Evolutionary conservation across 1,140 invertebrate genomes (phyloP).

Genomic region (Temnothorax nylanderi): DNA sequence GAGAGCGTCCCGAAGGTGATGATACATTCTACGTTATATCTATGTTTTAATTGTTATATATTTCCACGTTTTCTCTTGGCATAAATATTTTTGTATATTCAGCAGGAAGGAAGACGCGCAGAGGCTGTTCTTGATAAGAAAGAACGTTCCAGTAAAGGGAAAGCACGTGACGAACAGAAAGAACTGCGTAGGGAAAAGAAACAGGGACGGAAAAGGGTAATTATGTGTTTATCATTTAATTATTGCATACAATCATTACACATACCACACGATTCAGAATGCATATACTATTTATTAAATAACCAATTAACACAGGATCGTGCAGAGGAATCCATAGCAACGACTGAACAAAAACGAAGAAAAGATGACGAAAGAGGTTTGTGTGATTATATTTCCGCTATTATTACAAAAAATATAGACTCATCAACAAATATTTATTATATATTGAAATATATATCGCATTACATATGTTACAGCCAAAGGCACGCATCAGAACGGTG

Average conservation of each 20-base stretch:
- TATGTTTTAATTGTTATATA: constrained; percentile 4
- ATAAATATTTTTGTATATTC: constrained; percentile 22
- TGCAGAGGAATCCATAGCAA: constrained; percentile 87
- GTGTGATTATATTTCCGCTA: constrained; percentile 65
- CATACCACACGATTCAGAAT: neutral
- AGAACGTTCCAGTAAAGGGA: constrained; percentile 88
- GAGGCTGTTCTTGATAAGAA: constrained; percentile 88
- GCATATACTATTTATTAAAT: neutral
- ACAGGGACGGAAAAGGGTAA: constrained; percentile 90
- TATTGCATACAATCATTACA: neutral
- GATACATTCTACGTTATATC: constrained; percentile 79
- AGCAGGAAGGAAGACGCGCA: constrained; percentile 86
- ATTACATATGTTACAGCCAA: constrained; percentile 80
- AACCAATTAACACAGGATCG: constrained; percentile 86
- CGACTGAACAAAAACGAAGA: constrained; percentile 90
- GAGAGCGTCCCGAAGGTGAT: constrained; percentile 92
- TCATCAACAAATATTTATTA: constrained; percentile 9
- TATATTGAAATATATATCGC: constrained; percentile 45
- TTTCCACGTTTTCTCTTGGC: neutral
- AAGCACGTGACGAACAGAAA: constrained; percentile 88
- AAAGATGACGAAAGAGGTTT: constrained; percentile 92
- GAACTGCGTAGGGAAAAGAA: constrained; percentile 92
- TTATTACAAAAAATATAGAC: constrained; percentile 12
- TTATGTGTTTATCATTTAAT: constrained; percentile 4
- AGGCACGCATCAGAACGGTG: constrained; percentile 87